phyloP scores from a whole-genome alignment of 2,797 vertebrate species.

The Podargus strigoides region DNA sequence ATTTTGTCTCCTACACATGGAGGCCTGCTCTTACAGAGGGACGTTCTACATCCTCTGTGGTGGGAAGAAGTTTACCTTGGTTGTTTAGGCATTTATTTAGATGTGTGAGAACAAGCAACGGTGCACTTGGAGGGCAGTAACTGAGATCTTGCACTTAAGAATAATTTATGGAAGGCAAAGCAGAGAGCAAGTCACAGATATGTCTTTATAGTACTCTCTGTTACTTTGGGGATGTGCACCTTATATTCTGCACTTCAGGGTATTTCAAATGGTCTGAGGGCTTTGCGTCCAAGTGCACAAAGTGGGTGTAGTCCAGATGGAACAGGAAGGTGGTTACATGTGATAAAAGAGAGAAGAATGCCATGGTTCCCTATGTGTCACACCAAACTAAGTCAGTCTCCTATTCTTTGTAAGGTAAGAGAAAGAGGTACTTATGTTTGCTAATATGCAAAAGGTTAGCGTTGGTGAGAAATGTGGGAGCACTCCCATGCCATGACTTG shows the following conservation, averaged over 20 bases:
- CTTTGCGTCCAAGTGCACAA: neutral
- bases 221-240: neutral
- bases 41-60: rapidly evolving
- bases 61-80: neutral
- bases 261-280: neutral
- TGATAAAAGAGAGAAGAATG: neutral
- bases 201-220: neutral
- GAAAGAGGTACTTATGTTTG: neutral
- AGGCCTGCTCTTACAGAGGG: neutral
- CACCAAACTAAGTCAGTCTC: neutral
- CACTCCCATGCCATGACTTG: neutral
- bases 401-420: neutral
- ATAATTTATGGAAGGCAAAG: neutral
- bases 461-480: neutral
- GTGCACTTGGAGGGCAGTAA: neutral
- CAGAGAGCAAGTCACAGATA: neutral
- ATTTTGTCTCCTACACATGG: neutral
- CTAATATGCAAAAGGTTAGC: neutral
- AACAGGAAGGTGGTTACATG: neutral
- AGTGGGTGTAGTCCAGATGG: neutral
- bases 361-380: neutral
- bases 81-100: neutral
- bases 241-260: neutral
- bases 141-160: neutral
- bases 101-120: neutral